Evolutionary conservation across 2,113 vertebrate genomes (phyloP).

Genomic region (Chaetops frenatus): DNA sequence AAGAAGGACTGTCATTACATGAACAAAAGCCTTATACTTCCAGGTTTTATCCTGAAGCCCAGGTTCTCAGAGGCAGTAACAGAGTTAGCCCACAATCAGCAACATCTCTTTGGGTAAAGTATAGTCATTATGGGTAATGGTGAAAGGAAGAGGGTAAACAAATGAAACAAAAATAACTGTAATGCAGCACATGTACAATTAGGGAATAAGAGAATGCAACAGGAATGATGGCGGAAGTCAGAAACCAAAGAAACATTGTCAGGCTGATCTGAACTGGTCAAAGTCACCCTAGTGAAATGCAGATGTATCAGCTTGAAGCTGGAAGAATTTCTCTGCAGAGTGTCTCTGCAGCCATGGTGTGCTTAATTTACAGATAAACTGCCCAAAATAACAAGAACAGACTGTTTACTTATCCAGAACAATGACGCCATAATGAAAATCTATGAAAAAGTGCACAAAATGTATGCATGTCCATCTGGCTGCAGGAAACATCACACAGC

Average conservation of each 20-base stretch:
- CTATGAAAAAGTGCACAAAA: not conserved
- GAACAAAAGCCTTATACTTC: not conserved
- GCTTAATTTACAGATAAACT: not conserved
- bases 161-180: not conserved
- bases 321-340: not conserved
- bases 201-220: not conserved
- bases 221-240: not conserved
- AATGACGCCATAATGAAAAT: not conserved
- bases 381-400: not conserved
- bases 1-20: not conserved
- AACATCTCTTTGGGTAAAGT: not conserved
- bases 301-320: not conserved
- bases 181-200: not conserved
- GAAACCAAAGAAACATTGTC: not conserved
- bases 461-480: not conserved
- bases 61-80: not conserved
- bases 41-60: not conserved
- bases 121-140: fast-evolving
- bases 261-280: not conserved
- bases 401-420: not conserved
- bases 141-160: not conserved
- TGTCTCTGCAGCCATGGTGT: not conserved
- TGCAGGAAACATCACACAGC: not conserved
- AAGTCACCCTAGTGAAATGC: not conserved
- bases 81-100: not conserved